phyloP scores from a whole-genome alignment of 2,888 invertebrate species.

The Dusona sp. region DNA sequence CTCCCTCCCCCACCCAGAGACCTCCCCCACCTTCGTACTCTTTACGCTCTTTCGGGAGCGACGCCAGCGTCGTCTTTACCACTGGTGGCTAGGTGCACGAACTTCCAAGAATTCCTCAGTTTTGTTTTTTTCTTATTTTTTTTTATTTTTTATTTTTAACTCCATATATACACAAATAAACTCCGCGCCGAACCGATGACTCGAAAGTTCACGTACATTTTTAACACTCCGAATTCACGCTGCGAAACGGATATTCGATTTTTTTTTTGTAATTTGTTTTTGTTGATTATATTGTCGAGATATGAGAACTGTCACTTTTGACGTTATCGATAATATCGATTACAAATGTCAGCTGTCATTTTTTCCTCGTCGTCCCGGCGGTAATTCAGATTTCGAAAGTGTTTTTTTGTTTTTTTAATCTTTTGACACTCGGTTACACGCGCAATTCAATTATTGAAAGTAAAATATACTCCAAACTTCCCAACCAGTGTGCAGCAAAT shows the following conservation, averaged over 20 bases:
- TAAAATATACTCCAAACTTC: slow-evolving; percentile 24
- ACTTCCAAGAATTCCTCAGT: slow-evolving; percentile 31
- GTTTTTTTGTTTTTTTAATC: not conserved
- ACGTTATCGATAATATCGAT: slow-evolving; percentile 33
- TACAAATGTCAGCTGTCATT: slow-evolving; percentile 24
- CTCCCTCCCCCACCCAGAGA: not conserved
- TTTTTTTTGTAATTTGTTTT: not conserved
- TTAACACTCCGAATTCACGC: not conserved
- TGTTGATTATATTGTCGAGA: not conserved
- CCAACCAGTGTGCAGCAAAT: slow-evolving; percentile 38
- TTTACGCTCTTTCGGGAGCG: slow-evolving; percentile 42
- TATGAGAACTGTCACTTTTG: not conserved
- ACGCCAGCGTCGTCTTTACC: slow-evolving; percentile 52
- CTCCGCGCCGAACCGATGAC: not conserved
- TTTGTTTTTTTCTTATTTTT: slow-evolving; percentile 22
- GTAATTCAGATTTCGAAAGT: not conserved
- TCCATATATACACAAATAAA: slow-evolving; percentile 36
- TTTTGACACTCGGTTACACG: slow-evolving; percentile 8
- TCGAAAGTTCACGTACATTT: slow-evolving; percentile 26
- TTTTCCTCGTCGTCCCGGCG: not conserved
- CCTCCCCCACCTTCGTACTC: not conserved
- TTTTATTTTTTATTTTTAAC: slow-evolving; percentile 35
- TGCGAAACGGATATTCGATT: not conserved
- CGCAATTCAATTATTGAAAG: not conserved
- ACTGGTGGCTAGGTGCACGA: slow-evolving; percentile 42